phyloP scores from a whole-genome alignment of 2,797 vertebrate genomes.

The Pitangus sulphuratus region DNA sequence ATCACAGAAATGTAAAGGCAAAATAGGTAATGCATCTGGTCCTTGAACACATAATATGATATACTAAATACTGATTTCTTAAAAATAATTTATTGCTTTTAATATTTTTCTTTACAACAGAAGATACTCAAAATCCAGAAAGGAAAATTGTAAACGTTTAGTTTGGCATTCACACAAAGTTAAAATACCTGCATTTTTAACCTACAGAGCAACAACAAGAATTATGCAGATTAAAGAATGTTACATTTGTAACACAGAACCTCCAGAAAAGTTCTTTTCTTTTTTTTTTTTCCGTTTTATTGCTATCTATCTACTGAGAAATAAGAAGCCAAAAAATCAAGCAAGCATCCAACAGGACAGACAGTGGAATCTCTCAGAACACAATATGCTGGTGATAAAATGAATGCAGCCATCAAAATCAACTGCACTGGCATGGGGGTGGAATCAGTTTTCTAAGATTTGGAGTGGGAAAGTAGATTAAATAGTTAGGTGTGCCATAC shows the following conservation, averaged over 20 bases:
- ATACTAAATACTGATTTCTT: conserved; percentile 95
- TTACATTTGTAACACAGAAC: conserved; percentile 86
- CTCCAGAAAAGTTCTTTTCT: conserved; percentile 82
- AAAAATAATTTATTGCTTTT: conserved; percentile 99
- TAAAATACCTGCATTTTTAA: conserved; percentile 86
- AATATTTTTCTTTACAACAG: conserved; percentile 94
- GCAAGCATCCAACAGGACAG: conserved; percentile 80
- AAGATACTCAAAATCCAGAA: conserved; percentile 94
- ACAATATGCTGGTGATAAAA: conserved; percentile 85
- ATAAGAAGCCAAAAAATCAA: conserved; percentile 80
- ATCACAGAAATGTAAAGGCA: conserved; percentile 84
- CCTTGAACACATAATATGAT: conserved; percentile 94
- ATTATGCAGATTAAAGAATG: conserved; percentile 88
- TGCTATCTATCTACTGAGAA: conserved; percentile 93
- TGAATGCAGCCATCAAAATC: conserved; percentile 75
- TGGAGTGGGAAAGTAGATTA: conserved; percentile 68
- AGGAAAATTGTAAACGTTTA: conserved; percentile 98
- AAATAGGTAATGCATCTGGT: conserved; percentile 92
- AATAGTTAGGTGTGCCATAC: conserved; percentile 66
- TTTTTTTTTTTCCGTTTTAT: conserved; percentile 84
- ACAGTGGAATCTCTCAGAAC: conserved; percentile 81
- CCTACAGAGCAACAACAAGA: conserved; percentile 82
- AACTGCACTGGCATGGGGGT: conserved; percentile 74
- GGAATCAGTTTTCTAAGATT: conserved; percentile 68
- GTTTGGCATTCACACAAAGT: conserved; percentile 99